Evolutionary conservation across 2,797 vertebrate genomes (phyloP).

Genomic region (Muraenolepis orangiensis): DNA sequence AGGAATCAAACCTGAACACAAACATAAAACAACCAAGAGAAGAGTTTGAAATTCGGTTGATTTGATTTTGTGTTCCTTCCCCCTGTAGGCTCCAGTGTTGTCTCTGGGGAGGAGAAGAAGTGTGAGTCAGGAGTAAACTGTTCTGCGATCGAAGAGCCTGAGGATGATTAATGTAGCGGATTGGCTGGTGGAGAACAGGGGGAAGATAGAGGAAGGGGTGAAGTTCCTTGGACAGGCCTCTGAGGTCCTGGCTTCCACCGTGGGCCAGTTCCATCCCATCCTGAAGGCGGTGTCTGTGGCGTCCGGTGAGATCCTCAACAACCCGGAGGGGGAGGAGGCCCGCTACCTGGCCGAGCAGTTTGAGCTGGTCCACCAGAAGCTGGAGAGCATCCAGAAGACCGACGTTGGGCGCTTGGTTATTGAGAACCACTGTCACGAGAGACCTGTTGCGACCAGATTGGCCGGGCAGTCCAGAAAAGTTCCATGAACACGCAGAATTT

Average conservation of each 20-base stretch:
- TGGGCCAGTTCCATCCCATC: slow-evolving; percentile 77
- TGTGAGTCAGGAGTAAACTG: slow-evolving; percentile 30
- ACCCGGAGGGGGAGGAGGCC: slow-evolving; percentile 74
- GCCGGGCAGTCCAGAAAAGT: slow-evolving; percentile 62
- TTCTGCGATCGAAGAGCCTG: neutral
- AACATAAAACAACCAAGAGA: neutral
- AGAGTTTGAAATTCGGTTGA: neutral
- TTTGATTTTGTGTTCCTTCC: slow-evolving; percentile 57
- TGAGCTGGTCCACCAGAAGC: slow-evolving; percentile 68
- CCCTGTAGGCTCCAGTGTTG: slow-evolving; percentile 65
- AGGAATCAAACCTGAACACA: neutral
- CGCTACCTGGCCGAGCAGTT: slow-evolving; percentile 73
- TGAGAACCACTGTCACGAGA: too few species aligned
- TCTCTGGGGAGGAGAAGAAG: slow-evolving; percentile 35
- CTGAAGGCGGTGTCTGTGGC: slow-evolving; percentile 76
- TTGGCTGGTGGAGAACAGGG: slow-evolving; percentile 75
- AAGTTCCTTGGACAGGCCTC: slow-evolving; percentile 77
- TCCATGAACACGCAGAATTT: slow-evolving; percentile 79
- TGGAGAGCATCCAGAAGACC: slow-evolving; percentile 69
- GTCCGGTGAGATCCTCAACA: slow-evolving; percentile 71
- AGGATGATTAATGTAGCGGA: slow-evolving; percentile 74
- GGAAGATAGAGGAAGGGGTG: slow-evolving; percentile 78
- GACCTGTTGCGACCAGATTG: slow-evolving; percentile 61
- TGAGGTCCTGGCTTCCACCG: slow-evolving; percentile 74
- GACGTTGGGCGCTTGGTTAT: too few species aligned